A percentile compares a stretch with the other conserved stretches of the same genome.
Evolutionary conservation across 2,797 vertebrate species (phyloP).

Genomic region (Selene dorsalis): DNA sequence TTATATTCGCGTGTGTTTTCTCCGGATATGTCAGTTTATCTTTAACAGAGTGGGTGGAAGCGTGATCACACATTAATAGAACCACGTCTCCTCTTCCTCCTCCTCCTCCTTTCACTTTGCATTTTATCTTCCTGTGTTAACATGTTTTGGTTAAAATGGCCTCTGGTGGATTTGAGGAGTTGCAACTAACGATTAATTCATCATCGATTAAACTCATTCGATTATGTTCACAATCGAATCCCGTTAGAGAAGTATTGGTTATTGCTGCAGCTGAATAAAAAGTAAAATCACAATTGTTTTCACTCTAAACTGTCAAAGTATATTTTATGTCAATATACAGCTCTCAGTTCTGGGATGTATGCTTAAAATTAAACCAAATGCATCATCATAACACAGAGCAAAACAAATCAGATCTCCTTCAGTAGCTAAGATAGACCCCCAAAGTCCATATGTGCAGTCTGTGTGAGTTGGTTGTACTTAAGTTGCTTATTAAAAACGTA

Average conservation of each 20-base stretch:
- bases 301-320: too few relatives aligned
- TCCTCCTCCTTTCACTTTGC: neutral
- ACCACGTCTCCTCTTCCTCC: neutral
- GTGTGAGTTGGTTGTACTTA: too few relatives aligned
- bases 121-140: neutral
- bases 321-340: neutral
- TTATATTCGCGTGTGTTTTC: constrained; percentile 8
- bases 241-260: neutral
- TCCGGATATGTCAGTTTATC: constrained; percentile 53
- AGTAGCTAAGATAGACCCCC: too few relatives aligned
- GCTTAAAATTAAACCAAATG: too few relatives aligned
- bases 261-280: neutral
- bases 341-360: neutral
- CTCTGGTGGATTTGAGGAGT: neutral
- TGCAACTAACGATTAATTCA: neutral
- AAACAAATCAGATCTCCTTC: too few relatives aligned
- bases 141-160: neutral
- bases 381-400: too few relatives aligned
- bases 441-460: too few relatives aligned
- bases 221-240: neutral
- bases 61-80: constrained; percentile 25
- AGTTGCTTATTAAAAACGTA: too few relatives aligned
- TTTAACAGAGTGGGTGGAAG: constrained; percentile 15
- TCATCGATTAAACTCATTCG: neutral
- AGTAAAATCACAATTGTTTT: neutral